Conservation (phyloP, 2,888 invertebrate genomes). For the Latrodectus hesperus region DNA sequence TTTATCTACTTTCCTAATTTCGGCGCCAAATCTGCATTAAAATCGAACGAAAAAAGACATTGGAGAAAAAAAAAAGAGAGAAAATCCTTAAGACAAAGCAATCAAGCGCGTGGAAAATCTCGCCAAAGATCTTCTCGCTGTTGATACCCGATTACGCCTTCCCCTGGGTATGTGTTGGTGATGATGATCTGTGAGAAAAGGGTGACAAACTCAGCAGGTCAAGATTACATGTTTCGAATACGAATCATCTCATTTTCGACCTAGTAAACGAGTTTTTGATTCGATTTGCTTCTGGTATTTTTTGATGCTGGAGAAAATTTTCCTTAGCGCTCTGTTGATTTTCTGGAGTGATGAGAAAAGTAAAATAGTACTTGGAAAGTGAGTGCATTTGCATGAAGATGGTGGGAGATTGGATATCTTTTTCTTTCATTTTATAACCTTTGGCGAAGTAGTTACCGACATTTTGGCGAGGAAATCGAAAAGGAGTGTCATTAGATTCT, state of each 20-base stretch:
- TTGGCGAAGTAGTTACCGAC: no score
- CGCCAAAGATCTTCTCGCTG: slow-evolving; percentile 12
- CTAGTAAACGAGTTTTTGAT: slow-evolving; percentile 46
- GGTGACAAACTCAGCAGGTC: slow-evolving; percentile 23
- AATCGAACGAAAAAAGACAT: slow-evolving; percentile 13
- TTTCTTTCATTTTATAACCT: no score
- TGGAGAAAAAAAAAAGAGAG: background rate
- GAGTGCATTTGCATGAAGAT: background rate
- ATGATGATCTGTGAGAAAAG: background rate
- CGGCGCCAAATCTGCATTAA: background rate
- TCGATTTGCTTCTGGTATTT: background rate
- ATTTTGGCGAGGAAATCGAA: no score
- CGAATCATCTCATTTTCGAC: slow-evolving; percentile 36
- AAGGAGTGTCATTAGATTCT: no score
- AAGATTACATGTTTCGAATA: slow-evolving; percentile 51
- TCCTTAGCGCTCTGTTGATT: background rate
- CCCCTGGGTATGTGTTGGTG: no score
- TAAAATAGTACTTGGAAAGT: background rate
- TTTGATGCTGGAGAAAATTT: background rate
- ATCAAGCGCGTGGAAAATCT: slow-evolving; percentile 27
- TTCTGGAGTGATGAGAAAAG: background rate
- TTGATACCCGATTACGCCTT: slow-evolving; percentile 26
- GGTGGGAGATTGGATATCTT: background rate
- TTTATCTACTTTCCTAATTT: background rate
- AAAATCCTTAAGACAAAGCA: slow-evolving; percentile 31